phyloP scores from a whole-genome alignment of 2,113 vertebrate genomes.

The Myrmophylax atrothorax region DNA sequence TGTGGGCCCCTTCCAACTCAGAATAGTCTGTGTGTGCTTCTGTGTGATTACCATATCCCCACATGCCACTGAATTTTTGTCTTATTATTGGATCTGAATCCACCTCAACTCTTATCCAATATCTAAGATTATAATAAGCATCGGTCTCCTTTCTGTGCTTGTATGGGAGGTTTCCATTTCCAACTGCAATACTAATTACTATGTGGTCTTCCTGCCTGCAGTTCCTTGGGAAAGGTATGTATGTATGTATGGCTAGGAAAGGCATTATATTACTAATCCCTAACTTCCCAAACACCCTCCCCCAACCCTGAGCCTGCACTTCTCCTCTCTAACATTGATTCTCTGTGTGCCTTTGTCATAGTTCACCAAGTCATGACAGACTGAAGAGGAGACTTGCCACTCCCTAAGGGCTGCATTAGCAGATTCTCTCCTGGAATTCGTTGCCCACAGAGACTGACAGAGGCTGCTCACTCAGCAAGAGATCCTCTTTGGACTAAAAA shows the following conservation, averaged over 20 bases:
- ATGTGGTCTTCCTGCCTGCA: not conserved
- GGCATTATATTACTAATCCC: not conserved
- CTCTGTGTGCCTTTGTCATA: not conserved
- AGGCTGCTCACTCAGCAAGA: not conserved
- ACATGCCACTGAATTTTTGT: accelerated
- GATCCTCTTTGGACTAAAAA: not conserved
- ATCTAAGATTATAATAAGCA: not conserved
- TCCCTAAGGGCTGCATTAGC: not conserved
- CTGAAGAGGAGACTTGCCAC: not conserved
- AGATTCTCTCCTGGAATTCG: not conserved
- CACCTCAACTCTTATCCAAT: not conserved
- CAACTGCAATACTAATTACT: not conserved
- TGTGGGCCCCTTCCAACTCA: no score
- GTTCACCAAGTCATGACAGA: not conserved
- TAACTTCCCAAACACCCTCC: not conserved
- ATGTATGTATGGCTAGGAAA: no score
- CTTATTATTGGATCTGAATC: not conserved
- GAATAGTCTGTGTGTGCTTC: no score
- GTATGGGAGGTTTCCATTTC: not conserved
- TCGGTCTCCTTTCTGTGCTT: not conserved
- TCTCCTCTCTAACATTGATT: not conserved
- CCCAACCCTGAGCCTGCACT: not conserved
- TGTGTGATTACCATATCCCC: no score
- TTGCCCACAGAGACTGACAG: not conserved
- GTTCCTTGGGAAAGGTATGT: not conserved